phyloP scores from a whole-genome alignment of 2,797 vertebrate genomes.

The Typhlichthys eigenmanni region DNA sequence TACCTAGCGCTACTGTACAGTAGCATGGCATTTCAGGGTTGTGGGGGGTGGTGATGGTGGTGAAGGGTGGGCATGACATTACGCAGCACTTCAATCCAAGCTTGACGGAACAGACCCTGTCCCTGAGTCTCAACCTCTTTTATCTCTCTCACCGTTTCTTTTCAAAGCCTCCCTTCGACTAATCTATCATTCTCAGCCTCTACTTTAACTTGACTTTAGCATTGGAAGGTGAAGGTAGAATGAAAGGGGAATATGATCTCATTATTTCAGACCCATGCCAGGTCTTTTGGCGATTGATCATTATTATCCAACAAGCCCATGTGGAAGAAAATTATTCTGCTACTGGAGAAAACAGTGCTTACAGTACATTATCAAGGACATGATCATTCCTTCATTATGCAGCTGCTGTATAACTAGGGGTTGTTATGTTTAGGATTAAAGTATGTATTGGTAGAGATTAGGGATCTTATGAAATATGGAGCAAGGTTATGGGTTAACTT shows the following conservation, averaged over 20 bases:
- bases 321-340: slow-evolving; percentile 61
- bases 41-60: too few species aligned
- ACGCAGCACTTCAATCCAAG: slow-evolving; percentile 68
- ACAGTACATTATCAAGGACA: slow-evolving; percentile 25
- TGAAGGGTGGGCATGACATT: slow-evolving; percentile 31
- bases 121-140: slow-evolving; percentile 52
- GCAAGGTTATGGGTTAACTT: too few species aligned
- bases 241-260: slow-evolving; percentile 72
- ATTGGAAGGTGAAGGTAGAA: slow-evolving; percentile 64
- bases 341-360: slow-evolving; percentile 27
- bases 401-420: too few species aligned
- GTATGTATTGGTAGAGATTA: too few species aligned
- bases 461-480: too few species aligned
- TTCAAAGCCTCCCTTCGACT: slow-evolving; percentile 58
- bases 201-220: slow-evolving; percentile 66
- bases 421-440: too few species aligned
- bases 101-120: slow-evolving; percentile 48
- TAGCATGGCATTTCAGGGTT: slow-evolving; percentile 33
- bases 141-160: slow-evolving; percentile 40
- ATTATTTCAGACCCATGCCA: slow-evolving; percentile 71
- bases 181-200: slow-evolving; percentile 62
- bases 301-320: slow-evolving; percentile 64
- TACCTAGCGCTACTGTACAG: background rate
- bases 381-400: slow-evolving; percentile 38
- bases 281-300: slow-evolving; percentile 66